These are phyloP conservation scores for Fragum sueziense DNA, from an alignment of 2,888 invertebrate genomes.

Conservation along the genomic window DNA sequence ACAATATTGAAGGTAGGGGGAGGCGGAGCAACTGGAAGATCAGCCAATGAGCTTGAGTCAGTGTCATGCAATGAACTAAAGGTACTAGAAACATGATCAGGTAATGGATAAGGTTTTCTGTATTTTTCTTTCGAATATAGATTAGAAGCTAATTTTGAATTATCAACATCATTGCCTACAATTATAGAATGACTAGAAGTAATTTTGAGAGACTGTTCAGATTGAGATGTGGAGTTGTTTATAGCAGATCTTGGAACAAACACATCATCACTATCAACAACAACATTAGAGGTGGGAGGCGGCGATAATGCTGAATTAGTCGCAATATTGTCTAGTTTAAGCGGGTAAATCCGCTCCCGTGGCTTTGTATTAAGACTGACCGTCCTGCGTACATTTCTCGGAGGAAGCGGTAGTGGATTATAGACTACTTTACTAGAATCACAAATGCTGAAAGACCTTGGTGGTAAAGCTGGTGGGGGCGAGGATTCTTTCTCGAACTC, in stretches of 20 bases:
- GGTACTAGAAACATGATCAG: slow-evolving; percentile 33
- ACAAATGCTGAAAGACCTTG: slow-evolving; percentile 70
- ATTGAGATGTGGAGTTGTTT: slow-evolving; percentile 22
- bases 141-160: slow-evolving; percentile 5
- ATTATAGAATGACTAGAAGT: slow-evolving; percentile 25
- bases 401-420: slow-evolving; percentile 89
- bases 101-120: slow-evolving; percentile 46
- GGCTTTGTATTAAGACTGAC: slow-evolving; percentile 86
- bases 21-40: slow-evolving; percentile 68
- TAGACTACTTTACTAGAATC: slow-evolving; percentile 49
- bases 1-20: slow-evolving; percentile 58
- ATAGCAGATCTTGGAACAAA: slow-evolving; percentile 4
- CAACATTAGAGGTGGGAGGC: slow-evolving; percentile 13
- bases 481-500: slow-evolving; percentile 29
- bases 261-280: slow-evolving; percentile 17
- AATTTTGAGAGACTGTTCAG: slow-evolving; percentile 9
- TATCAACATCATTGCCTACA: slow-evolving; percentile 7
- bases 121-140: slow-evolving; percentile 39
- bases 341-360: slow-evolving; percentile 90
- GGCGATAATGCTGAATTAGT: slow-evolving; percentile 37
- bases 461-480: slow-evolving; percentile 66
- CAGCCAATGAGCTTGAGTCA: slow-evolving; percentile 64
- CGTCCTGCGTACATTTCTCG: slow-evolving; percentile 87
- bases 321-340: slow-evolving; percentile 83
- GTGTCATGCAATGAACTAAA: slow-evolving; percentile 50